Evolutionary conservation across 1,140 invertebrate species (phyloP).

Genomic region (Tetramorium alpestre): DNA sequence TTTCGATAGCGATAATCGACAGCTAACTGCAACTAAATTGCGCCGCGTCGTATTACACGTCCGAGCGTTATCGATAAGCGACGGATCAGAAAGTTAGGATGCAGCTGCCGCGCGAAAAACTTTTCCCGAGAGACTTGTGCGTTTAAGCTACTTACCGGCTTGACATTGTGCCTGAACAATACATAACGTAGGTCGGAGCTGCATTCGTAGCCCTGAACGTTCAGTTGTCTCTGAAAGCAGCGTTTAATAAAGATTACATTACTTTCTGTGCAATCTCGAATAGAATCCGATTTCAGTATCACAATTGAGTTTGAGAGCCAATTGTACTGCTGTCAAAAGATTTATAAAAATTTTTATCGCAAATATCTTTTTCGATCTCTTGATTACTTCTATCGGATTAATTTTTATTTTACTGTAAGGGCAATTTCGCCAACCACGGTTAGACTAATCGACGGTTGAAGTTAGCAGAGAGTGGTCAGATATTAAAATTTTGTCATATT

Average conservation of each 20-base stretch:
- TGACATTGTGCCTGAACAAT: conserved; percentile 94
- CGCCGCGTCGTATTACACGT: conserved; percentile 25
- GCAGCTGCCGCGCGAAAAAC: conserved; percentile 33
- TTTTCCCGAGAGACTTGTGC: not conserved
- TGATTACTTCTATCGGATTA: no score
- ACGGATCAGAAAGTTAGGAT: conserved; percentile 50
- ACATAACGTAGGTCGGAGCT: conserved; percentile 93
- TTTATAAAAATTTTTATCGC: not conserved
- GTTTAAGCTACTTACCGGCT: conserved; percentile 88
- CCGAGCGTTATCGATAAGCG: conserved; percentile 41
- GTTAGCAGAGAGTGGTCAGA: no score
- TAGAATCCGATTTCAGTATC: not conserved
- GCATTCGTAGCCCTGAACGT: conserved; percentile 93
- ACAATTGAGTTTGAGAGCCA: not conserved
- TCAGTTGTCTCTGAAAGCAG: conserved; percentile 91
- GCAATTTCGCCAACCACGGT: no score
- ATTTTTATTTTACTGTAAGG: not conserved
- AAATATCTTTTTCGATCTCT: not conserved
- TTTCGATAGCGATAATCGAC: conserved; percentile 44
- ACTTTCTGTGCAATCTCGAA: not conserved
- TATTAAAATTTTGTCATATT: no score
- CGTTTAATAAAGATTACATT: conserved; percentile 26
- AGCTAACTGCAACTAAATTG: conserved; percentile 42
- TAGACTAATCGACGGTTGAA: no score
- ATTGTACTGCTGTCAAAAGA: not conserved